A percentile compares a stretch with the other conserved stretches of the same genome.
Evolutionary conservation across 2,113 vertebrate species (phyloP).

Genomic region (Rhegmatorhina hoffmannsi): DNA sequence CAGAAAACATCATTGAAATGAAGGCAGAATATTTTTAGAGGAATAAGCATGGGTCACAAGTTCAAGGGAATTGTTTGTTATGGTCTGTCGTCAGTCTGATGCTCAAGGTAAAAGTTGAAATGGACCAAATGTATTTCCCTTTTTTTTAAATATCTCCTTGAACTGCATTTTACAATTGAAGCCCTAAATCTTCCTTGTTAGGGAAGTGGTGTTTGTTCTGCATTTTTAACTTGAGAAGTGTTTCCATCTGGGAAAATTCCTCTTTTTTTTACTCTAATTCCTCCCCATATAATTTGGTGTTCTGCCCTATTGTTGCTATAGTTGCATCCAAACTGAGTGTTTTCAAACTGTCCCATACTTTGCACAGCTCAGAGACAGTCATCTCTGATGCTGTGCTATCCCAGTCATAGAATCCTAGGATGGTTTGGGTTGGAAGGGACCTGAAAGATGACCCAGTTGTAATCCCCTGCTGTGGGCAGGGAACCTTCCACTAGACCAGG

Average conservation of each 20-base stretch:
- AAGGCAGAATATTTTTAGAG: not conserved
- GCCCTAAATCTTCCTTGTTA: not conserved
- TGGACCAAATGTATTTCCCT: not conserved
- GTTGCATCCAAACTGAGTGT: not conserved
- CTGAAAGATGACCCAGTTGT: not conserved
- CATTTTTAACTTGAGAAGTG: not conserved
- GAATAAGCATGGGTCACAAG: not conserved
- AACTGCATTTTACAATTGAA: not conserved
- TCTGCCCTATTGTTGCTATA: not conserved
- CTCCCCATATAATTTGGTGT: not conserved
- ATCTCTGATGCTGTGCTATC: not conserved
- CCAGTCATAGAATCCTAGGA: not conserved
- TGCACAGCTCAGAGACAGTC: not conserved
- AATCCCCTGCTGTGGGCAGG: not conserved
- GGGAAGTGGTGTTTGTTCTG: not conserved
- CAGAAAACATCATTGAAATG: not conserved
- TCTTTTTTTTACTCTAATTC: not conserved
- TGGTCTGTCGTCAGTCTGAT: not conserved
- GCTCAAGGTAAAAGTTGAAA: slow-evolving; percentile 15
- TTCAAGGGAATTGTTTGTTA: not conserved
- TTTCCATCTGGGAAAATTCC: not conserved
- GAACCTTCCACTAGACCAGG: not conserved
- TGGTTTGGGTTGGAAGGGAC: not conserved
- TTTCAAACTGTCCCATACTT: not conserved
- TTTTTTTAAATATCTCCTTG: not conserved